Evolutionary conservation across 2,113 vertebrate species (phyloP).

Genomic region (Prochilodus magdalenae): DNA sequence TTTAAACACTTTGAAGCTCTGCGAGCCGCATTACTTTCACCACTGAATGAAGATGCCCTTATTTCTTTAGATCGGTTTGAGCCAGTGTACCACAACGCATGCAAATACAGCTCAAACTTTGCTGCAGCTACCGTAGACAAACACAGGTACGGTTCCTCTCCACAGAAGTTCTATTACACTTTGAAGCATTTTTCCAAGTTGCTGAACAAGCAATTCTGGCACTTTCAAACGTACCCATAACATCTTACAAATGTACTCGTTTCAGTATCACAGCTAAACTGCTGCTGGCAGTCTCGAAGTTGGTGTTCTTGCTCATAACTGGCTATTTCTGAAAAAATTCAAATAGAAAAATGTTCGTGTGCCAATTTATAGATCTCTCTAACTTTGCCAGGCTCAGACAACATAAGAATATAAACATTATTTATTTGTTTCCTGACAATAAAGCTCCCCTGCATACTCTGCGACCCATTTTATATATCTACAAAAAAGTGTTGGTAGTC

Average conservation of each 20-base stretch:
- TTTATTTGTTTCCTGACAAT: background rate
- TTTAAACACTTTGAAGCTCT: conserved; percentile 22
- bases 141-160: background rate
- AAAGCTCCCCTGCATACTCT: conserved; percentile 22
- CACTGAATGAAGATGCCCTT: conserved; percentile 13
- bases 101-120: background rate
- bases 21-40: conserved; percentile 2
- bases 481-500: background rate
- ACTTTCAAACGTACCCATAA: background rate
- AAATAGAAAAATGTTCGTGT: background rate
- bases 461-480: background rate
- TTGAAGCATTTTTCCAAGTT: background rate
- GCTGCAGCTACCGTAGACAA: background rate
- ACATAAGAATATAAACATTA: background rate
- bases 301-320: background rate
- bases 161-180: background rate
- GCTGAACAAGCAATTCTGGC: background rate
- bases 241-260: background rate
- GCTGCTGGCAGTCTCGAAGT: background rate
- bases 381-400: background rate
- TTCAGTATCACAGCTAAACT: background rate
- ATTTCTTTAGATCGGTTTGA: background rate
- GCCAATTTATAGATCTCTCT: background rate
- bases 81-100: background rate
- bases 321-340: background rate